These are phyloP conservation scores for Psilopsiagon aymara DNA, from an alignment of 2,113 vertebrate species.

Conservation along the genomic window DNA sequence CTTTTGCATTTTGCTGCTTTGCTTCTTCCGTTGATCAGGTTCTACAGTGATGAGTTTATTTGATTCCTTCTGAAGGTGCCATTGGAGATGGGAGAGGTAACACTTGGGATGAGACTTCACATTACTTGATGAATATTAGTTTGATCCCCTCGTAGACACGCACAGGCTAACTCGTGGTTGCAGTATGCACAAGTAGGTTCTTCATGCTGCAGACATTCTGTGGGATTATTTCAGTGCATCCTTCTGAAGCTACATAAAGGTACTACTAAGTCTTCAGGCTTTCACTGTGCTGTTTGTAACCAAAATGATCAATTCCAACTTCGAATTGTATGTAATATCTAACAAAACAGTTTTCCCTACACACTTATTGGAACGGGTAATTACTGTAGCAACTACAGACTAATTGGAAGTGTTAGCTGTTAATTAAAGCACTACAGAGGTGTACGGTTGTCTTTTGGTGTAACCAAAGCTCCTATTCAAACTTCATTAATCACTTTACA, in stretches of 20 bases:
- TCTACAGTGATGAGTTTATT: background rate
- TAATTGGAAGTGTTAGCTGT: conserved; percentile 82
- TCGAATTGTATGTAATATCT: background rate
- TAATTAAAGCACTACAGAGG: conserved; percentile 87
- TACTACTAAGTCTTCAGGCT: background rate
- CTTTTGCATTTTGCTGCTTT: background rate
- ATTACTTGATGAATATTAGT: background rate
- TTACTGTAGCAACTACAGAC: conserved; percentile 77
- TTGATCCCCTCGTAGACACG: background rate
- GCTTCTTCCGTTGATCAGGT: background rate
- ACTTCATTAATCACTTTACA: conserved; percentile 86
- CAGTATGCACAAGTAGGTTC: background rate
- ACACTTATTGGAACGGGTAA: conserved; percentile 70
- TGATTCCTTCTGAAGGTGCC: background rate
- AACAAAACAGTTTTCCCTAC: conserved; percentile 33
- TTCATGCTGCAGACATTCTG: fast-evolving
- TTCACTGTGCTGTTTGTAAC: background rate
- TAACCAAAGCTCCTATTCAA: conserved; percentile 82
- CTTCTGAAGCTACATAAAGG: background rate
- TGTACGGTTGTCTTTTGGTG: conserved; percentile 81
- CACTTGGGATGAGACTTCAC: background rate
- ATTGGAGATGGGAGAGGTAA: background rate
- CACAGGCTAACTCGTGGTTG: fast-evolving
- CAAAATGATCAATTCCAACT: background rate
- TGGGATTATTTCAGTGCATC: background rate